These are phyloP conservation scores for Montipora cactus DNA, from an alignment of 64 coral and sea anemone species.

Conservation along the genomic window DNA sequence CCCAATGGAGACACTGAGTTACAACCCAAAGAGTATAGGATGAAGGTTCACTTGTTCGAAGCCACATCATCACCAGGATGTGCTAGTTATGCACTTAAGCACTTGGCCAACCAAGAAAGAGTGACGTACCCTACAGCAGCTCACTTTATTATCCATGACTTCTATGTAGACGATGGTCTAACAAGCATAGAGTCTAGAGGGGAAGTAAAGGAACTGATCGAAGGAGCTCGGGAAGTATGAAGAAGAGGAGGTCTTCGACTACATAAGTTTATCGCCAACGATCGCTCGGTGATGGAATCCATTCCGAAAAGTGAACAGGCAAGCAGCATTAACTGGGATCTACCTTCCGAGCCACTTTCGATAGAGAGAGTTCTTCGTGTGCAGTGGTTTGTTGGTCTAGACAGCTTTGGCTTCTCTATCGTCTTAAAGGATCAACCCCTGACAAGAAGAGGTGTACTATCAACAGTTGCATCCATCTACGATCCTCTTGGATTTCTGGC, in stretches of 20 bases:
- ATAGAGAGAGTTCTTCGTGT: neutral
- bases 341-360: too few relatives aligned
- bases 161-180: neutral
- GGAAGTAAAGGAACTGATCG: neutral
- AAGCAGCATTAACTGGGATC: too few relatives aligned
- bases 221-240: too few relatives aligned
- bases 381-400: constrained; percentile 4
- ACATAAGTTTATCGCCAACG: too few relatives aligned
- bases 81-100: neutral
- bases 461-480: too few relatives aligned
- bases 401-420: neutral
- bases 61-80: neutral
- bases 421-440: neutral
- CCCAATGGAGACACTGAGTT: neutral
- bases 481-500: too few relatives aligned
- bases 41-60: neutral
- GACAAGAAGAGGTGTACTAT: too few relatives aligned
- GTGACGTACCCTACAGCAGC: neutral
- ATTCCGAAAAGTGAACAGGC: too few relatives aligned
- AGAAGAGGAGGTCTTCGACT: too few relatives aligned
- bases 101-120: neutral
- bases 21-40: neutral
- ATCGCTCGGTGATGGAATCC: too few relatives aligned
- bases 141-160: neutral
- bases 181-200: neutral